Percentiles rank a stretch among this genome's conserved stretches.
Evolutionary conservation across 2,888 invertebrate genomes (phyloP).

Genomic region (Hesperia comma): DNA sequence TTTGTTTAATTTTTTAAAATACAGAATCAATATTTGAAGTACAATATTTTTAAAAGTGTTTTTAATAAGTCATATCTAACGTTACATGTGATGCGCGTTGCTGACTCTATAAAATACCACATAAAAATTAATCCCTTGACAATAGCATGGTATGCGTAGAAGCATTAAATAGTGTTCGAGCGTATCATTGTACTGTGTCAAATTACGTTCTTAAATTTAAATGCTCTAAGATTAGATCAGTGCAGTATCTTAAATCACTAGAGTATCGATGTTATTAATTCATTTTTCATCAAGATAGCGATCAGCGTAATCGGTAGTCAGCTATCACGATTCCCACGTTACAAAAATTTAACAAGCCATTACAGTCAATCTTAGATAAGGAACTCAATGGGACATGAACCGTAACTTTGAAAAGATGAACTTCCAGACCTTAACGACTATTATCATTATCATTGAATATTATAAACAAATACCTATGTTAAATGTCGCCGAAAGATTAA

Average conservation of each 20-base stretch:
- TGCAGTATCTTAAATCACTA: conserved; percentile 50
- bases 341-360: conserved; percentile 54
- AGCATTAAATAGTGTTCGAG: conserved; percentile 2
- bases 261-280: conserved; percentile 72
- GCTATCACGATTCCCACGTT: conserved; percentile 76
- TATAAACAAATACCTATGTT: too few relatives aligned
- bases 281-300: conserved; percentile 70
- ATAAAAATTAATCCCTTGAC: background rate
- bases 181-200: conserved; percentile 17
- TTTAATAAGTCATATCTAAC: too few relatives aligned
- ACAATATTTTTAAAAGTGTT: too few relatives aligned
- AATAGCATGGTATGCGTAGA: background rate
- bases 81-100: too few relatives aligned
- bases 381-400: conserved; percentile 75
- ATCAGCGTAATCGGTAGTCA: conserved; percentile 75
- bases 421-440: conserved; percentile 2
- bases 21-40: too few relatives aligned
- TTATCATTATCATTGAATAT: too few relatives aligned
- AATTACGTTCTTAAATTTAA: conserved; percentile 29
- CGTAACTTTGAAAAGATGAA: conserved; percentile 59
- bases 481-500: too few relatives aligned
- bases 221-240: conserved; percentile 61
- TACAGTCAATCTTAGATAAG: conserved; percentile 71
- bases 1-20: too few relatives aligned
- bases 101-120: too few relatives aligned